These are phyloP conservation scores for Anguilla obscura DNA, from an alignment of 2,797 vertebrate genomes.

Conservation along the genomic window DNA sequence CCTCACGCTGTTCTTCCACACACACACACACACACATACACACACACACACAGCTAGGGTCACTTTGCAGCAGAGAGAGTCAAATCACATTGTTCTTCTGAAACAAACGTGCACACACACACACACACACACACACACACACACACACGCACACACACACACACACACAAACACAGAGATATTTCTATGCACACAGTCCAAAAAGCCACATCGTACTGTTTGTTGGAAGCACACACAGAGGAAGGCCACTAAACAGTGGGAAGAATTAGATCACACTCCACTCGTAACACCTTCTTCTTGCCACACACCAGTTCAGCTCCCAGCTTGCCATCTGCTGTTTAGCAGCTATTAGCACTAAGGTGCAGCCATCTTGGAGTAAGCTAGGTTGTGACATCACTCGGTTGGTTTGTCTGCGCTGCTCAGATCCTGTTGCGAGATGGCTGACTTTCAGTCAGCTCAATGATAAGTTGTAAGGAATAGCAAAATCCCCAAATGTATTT, in stretches of 20 bases:
- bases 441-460: too few species aligned
- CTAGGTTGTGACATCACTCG: too few species aligned
- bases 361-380: too few species aligned
- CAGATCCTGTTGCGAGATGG: too few species aligned
- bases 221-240: not conserved
- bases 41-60: not conserved
- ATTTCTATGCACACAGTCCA: not conserved
- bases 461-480: too few species aligned
- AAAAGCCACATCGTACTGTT: not conserved
- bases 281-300: not conserved
- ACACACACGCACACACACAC: not conserved
- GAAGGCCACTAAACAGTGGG: not conserved
- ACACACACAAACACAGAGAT: not conserved
- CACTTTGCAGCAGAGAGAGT: not conserved
- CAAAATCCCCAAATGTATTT: too few species aligned
- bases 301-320: not conserved
- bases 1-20: constrained; percentile 18
- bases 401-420: too few species aligned
- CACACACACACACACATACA: not conserved
- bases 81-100: not conserved
- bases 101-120: not conserved
- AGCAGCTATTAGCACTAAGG: too few species aligned
- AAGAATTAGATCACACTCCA: not conserved
- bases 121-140: not conserved
- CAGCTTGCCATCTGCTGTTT: not conserved